These are phyloP conservation scores for Sialia sialis DNA, from an alignment of 2,113 vertebrate species.

Conservation along the genomic window DNA sequence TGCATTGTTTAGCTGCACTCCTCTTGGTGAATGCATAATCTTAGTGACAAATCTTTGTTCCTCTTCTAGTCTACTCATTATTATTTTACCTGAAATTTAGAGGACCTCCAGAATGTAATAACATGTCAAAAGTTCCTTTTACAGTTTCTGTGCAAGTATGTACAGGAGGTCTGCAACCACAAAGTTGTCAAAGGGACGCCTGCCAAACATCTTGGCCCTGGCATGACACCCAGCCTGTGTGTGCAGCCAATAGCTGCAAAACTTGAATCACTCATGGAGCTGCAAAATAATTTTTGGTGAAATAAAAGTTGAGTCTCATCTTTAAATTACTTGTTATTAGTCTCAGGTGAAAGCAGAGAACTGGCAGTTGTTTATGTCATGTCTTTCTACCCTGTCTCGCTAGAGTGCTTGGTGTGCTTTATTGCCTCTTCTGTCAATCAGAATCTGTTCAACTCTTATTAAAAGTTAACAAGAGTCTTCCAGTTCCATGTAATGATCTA, in stretches of 20 bases:
- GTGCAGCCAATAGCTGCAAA: neutral
- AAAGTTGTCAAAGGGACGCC: neutral
- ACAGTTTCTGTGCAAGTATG: neutral
- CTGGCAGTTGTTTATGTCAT: neutral
- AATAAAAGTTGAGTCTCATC: neutral
- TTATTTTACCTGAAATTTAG: neutral
- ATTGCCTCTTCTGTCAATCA: neutral
- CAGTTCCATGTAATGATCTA: neutral
- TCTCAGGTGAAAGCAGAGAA: conserved; percentile 5
- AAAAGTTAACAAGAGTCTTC: neutral
- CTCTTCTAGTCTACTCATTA: neutral
- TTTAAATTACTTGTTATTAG: conserved; percentile 24
- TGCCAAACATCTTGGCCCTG: neutral
- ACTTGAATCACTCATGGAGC: neutral
- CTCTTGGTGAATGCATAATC: neutral
- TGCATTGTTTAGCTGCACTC: neutral
- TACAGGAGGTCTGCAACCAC: conserved; percentile 16
- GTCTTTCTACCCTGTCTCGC: neutral
- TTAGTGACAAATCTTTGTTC: neutral
- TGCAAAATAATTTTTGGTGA: neutral
- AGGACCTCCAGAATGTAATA: neutral
- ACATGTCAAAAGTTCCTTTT: neutral
- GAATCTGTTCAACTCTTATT: neutral
- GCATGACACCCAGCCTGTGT: neutral
- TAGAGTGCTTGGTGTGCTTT: neutral